Conservation (phyloP, 1,140 invertebrate genomes). For the Oryctes rhinoceros region DNA sequence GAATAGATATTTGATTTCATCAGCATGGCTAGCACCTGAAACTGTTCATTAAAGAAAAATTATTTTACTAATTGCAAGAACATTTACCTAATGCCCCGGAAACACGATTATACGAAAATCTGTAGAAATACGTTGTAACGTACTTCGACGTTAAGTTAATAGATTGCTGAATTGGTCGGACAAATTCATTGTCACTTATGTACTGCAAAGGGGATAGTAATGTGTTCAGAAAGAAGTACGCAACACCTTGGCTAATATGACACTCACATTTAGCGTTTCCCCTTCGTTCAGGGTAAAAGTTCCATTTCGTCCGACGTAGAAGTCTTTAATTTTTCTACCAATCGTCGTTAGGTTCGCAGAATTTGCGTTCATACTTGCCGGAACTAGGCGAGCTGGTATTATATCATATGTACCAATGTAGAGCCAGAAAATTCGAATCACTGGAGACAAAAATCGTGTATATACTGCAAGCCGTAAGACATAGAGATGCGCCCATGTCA, state of each 20-base stretch:
- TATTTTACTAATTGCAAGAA: neutral
- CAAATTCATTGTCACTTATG: neutral
- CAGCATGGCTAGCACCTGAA: neutral
- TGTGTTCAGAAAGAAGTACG: no score
- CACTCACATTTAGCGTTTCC: no score
- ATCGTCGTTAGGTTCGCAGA: neutral
- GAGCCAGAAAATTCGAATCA: neutral
- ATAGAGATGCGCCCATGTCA: no score
- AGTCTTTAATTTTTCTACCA: neutral
- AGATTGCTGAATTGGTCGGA: constrained; percentile 1
- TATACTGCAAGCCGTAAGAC: neutral
- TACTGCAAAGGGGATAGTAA: neutral
- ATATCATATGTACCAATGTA: neutral
- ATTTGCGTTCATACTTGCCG: constrained; percentile 7
- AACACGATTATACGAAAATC: neutral
- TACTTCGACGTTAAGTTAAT: neutral
- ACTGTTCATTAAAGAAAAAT: neutral
- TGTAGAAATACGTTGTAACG: neutral
- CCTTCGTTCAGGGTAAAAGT: no score
- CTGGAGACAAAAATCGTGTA: neutral
- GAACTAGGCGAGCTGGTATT: neutral
- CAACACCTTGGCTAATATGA: neutral
- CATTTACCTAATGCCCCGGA: neutral
- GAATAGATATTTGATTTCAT: neutral
- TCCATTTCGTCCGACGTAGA: neutral